Conservation (phyloP, 2,888 invertebrate genomes). For the Hypomecis atomaria region DNA sequence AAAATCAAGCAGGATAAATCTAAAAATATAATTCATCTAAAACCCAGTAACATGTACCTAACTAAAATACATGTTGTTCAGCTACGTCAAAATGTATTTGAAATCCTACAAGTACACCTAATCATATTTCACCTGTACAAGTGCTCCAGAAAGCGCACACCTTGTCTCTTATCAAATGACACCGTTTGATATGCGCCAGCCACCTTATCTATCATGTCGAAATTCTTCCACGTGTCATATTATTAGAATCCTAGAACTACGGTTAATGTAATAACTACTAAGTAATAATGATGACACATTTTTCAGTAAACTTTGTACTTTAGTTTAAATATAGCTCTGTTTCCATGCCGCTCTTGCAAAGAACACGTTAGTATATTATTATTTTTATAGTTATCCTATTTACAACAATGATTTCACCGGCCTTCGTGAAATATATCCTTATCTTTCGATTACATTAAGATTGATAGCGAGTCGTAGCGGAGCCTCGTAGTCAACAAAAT, state of each 20-base stretch:
- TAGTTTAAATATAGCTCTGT: not conserved
- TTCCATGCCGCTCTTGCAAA: not conserved
- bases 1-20: not conserved
- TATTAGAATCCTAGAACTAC: constrained; percentile 53
- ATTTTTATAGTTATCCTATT: constrained; percentile 14
- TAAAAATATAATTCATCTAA: not conserved
- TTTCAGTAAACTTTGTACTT: not conserved
- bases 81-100: constrained; percentile 2
- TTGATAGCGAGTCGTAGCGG: constrained; percentile 18
- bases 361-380: not conserved
- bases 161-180: constrained; percentile 80
- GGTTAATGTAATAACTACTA: not conserved
- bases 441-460: constrained; percentile 26
- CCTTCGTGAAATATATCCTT: constrained; percentile 16
- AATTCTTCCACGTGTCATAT: constrained; percentile 79
- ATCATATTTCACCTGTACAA: constrained; percentile 48
- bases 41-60: not conserved
- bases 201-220: constrained; percentile 81
- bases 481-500: constrained; percentile 13
- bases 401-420: constrained; percentile 26
- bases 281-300: constrained; percentile 3
- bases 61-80: not conserved
- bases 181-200: constrained; percentile 80
- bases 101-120: constrained; percentile 2
- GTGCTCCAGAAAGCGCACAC: constrained; percentile 75